Conservation (phyloP, 64 coral and sea anemone genomes). For the Pachyseris speciosa region DNA sequence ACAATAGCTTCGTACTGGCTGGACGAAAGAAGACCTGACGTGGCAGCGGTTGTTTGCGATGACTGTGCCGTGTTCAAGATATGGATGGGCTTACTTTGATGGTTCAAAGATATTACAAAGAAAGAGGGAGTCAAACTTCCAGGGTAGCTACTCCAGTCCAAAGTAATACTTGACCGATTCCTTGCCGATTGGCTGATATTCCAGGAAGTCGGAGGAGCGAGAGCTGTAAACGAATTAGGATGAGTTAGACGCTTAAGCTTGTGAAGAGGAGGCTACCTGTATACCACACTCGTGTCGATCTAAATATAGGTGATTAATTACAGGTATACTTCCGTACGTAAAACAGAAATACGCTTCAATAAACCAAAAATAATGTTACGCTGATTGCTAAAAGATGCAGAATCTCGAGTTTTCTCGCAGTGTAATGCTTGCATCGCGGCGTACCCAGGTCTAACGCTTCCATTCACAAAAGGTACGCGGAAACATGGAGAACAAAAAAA, state of each 20-base stretch:
- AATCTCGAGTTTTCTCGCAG: too few relatives aligned
- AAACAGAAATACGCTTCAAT: too few relatives aligned
- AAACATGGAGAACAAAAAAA: too few relatives aligned
- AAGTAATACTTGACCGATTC: neutral
- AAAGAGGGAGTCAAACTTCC: neutral
- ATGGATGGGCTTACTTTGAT: neutral
- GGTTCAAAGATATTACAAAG: neutral
- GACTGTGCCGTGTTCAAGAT: neutral
- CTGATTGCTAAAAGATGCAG: too few relatives aligned
- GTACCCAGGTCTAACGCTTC: too few relatives aligned
- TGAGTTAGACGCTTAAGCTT: too few relatives aligned
- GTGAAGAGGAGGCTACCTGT: neutral
- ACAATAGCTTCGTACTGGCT: neutral
- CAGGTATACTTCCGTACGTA: too few relatives aligned
- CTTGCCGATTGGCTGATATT: neutral
- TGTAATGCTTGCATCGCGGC: too few relatives aligned
- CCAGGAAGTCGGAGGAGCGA: neutral
- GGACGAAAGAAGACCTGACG: neutral
- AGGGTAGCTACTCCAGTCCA: neutral
- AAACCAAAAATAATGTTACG: too few relatives aligned
- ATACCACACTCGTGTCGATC: too few relatives aligned
- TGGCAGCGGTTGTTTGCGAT: neutral
- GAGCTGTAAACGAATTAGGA: neutral
- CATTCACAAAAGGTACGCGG: too few relatives aligned
- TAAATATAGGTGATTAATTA: too few relatives aligned